These are phyloP conservation scores for Calliscelio sp. DNA, from an alignment of 2,888 invertebrate genomes.

Conservation along the genomic window DNA sequence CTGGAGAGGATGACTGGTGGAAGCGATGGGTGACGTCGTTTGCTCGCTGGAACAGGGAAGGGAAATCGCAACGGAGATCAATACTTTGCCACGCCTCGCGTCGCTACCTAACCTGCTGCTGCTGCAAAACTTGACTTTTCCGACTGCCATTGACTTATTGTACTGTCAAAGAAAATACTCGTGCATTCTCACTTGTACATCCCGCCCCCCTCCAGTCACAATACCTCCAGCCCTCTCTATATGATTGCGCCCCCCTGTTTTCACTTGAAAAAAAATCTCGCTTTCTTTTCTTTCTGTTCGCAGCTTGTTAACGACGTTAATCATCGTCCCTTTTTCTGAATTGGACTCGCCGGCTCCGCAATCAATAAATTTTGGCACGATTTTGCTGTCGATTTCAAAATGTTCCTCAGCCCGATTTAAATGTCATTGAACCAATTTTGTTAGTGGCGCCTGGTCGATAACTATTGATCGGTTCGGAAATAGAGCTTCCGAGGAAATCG, in stretches of 20 bases:
- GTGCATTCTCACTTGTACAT: constrained; percentile 19
- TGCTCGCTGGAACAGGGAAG: constrained; percentile 78
- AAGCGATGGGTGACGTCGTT: constrained; percentile 82
- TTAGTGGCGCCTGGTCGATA: background rate
- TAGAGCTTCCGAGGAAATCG: constrained; percentile 26
- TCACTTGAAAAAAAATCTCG: constrained; percentile 46
- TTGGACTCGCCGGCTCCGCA: constrained; percentile 20
- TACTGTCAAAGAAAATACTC: constrained; percentile 57
- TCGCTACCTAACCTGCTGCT: constrained; percentile 78
- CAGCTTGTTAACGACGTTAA: constrained; percentile 37
- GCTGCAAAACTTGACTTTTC: constrained; percentile 78
- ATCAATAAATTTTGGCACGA: constrained; percentile 67
- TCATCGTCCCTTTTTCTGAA: background rate
- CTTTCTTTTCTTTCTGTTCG: constrained; percentile 15
- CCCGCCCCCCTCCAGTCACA: background rate
- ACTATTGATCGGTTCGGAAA: constrained; percentile 41
- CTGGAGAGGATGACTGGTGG: constrained; percentile 75
- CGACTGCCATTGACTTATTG: constrained; percentile 65
- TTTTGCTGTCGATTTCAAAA: no score
- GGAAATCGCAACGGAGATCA: constrained; percentile 83
- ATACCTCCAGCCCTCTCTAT: background rate
- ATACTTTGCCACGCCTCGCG: constrained; percentile 85
- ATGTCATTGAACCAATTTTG: constrained; percentile 51
- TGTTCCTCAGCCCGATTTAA: no score
- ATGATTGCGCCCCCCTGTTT: constrained; percentile 11